Evolutionary conservation across 1,140 invertebrate species (phyloP), one percentile per base, ranked within the genome.

Genomic region (Carposina sasakii): DNA sequence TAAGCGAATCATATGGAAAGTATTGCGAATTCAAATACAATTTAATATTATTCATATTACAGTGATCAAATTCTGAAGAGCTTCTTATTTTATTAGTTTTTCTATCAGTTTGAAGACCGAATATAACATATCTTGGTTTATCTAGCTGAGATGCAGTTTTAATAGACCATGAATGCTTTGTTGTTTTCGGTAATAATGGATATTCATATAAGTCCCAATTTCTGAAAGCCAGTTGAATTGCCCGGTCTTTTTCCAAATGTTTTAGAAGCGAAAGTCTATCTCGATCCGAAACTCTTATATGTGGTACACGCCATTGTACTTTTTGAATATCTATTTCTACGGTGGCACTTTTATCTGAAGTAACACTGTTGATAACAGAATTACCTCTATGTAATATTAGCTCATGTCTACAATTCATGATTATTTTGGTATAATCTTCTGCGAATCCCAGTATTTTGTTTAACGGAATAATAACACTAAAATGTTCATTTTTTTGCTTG

Each of bases 361-460:
- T 13, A n/a, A 41, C 26, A 13, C 39, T 33, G 23, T 67, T 63
- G 1, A 49, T 16, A 65, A 81, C 64, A 5, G 45, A 62, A 24
- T 59, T 71, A 5, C 66, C 33, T 50, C 75, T 57, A 19, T 71
- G 70, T 19, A 86, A 53, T 60, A 86, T 68, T 13, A 86, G 45
- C 60, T 86, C 78, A 60, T 85, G 81, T 61, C 79, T 78, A 43
- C 58, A 62, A 57, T 86, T 85, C 4, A 81, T 37, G 15, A 86
- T 55, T 31, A 87, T 72, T 66, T 75, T 74, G 39, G 61, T 59
- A 65, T 82, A 87, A 61, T 86, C 82, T 63, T 87, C 77, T 37
- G 73, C 73, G 62, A 86, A 85, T 12, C 81, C 77, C 1, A 84
- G 49, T 1, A 85, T 30, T 31, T 72, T 51, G 34, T 57, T 71